A percentile compares a stretch with the other conserved stretches of the same genome.
Conservation (phyloP, 2,888 invertebrate species). For the Clitarchus hookeri region DNA sequence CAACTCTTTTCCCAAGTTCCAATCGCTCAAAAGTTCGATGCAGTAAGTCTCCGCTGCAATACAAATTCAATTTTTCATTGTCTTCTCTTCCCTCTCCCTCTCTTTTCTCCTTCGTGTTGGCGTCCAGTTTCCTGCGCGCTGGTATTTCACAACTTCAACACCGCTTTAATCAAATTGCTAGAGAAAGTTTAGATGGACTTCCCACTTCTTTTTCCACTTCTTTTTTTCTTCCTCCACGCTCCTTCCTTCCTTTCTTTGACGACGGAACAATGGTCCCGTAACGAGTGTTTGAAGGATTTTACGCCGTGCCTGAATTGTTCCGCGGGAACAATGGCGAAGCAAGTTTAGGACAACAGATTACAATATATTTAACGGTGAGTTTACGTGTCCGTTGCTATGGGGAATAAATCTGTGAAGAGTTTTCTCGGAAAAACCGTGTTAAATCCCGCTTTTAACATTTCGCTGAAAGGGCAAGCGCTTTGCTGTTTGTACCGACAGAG, state of each 20-base stretch:
- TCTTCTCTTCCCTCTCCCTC: neutral
- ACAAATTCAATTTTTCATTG: slow-evolving; percentile 2
- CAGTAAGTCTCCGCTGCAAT: neutral
- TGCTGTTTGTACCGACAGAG: neutral
- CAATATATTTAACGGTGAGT: no score
- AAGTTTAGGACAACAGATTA: neutral
- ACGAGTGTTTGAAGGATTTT: neutral
- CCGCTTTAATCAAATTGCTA: neutral
- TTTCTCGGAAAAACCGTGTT: neutral
- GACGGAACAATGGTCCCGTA: neutral
- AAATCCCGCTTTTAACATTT: neutral
- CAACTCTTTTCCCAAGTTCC: neutral
- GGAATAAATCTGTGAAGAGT: neutral
- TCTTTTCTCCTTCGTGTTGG: neutral
- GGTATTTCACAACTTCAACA: neutral
- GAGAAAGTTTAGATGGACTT: slow-evolving; percentile 1
- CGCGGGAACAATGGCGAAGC: neutral
- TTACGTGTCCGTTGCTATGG: neutral
- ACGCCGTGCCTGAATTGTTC: neutral
- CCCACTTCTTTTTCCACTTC: no score
- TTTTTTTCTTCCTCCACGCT: neutral
- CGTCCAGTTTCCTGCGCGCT: no score
- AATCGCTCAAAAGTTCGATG: neutral
- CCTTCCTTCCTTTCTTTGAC: neutral
- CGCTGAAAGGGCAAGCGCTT: neutral